Conservation (phyloP, 2,888 invertebrate species). For the Cheilosia impressa region DNA sequence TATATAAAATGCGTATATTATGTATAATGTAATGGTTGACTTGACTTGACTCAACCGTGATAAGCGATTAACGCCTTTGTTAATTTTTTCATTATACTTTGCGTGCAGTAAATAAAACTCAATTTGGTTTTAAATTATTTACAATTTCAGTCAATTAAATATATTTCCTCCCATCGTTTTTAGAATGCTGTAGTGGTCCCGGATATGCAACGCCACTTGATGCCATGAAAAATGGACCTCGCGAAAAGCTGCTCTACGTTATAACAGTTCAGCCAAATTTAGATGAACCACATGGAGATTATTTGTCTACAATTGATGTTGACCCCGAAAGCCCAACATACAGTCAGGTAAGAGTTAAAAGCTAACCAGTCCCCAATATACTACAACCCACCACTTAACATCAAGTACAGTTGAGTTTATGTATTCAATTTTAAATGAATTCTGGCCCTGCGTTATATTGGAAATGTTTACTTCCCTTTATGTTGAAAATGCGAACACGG, state of each 20-base stretch:
- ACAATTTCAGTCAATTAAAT: neutral
- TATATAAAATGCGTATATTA: too few relatives aligned
- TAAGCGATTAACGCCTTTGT: too few relatives aligned
- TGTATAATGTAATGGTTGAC: too few relatives aligned
- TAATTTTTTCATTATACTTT: too few relatives aligned
- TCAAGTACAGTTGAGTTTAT: neutral
- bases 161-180: neutral
- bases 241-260: slow-evolving; percentile 95
- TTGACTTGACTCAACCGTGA: too few relatives aligned
- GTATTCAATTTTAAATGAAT: too few relatives aligned
- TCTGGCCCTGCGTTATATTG: too few relatives aligned
- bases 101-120: too few relatives aligned
- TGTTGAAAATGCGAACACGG: too few relatives aligned
- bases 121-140: neutral
- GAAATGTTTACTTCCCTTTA: too few relatives aligned
- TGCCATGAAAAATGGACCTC: slow-evolving; percentile 92
- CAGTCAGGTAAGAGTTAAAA: slow-evolving; percentile 87
- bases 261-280: slow-evolving; percentile 92
- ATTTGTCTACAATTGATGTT: slow-evolving; percentile 95
- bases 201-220: slow-evolving; percentile 92
- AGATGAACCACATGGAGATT: slow-evolving; percentile 89
- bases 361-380: too few relatives aligned
- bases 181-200: slow-evolving; percentile 85
- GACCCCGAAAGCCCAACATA: slow-evolving; percentile 94
- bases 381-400: too few relatives aligned